A percentile compares a stretch with the other conserved stretches of the same genome.
Conservation (phyloP, 1,140 invertebrate genomes). For the Thaumetopoea pityocampa region DNA sequence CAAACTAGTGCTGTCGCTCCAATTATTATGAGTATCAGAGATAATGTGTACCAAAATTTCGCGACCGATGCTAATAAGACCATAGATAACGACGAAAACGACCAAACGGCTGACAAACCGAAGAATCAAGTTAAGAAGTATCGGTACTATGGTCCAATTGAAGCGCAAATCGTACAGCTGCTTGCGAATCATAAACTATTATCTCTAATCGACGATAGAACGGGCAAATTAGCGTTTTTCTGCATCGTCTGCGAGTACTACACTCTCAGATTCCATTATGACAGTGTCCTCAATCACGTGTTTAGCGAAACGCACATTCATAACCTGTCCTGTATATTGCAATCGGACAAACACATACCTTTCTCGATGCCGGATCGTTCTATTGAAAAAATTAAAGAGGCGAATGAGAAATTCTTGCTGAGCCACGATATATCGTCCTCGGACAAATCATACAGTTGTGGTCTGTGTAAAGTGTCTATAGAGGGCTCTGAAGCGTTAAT, state of each 20-base stretch:
- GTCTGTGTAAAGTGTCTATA: constrained; percentile 43
- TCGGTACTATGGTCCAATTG: constrained; percentile 64
- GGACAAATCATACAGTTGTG: constrained; percentile 32
- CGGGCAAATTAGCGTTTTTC: constrained; percentile 64
- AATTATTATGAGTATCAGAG: constrained; percentile 68
- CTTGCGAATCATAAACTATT: constrained; percentile 58
- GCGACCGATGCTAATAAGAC: constrained; percentile 55
- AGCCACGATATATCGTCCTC: constrained; percentile 39
- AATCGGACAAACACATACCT: constrained; percentile 54
- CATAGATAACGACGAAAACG: constrained; percentile 59
- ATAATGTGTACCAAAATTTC: constrained; percentile 68
- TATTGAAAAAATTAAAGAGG: constrained; percentile 51
- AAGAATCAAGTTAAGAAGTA: constrained; percentile 63
- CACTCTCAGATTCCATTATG: constrained; percentile 61
- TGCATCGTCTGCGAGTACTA: constrained; percentile 68
- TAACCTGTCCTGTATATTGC: constrained; percentile 55
- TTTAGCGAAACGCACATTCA: constrained; percentile 62
- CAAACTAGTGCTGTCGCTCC: constrained; percentile 62
- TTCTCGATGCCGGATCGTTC: constrained; percentile 36
- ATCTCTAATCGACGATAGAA: constrained; percentile 59
- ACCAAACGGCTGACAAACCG: constrained; percentile 48
- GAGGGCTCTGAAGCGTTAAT: constrained; percentile 44
- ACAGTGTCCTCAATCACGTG: constrained; percentile 62
- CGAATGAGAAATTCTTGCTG: constrained; percentile 54
- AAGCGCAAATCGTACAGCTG: constrained; percentile 48